Evolutionary conservation across 2,888 invertebrate species (phyloP), one percentile per base, ranked within the genome.

Genomic region (Oeneis ivallda): DNA sequence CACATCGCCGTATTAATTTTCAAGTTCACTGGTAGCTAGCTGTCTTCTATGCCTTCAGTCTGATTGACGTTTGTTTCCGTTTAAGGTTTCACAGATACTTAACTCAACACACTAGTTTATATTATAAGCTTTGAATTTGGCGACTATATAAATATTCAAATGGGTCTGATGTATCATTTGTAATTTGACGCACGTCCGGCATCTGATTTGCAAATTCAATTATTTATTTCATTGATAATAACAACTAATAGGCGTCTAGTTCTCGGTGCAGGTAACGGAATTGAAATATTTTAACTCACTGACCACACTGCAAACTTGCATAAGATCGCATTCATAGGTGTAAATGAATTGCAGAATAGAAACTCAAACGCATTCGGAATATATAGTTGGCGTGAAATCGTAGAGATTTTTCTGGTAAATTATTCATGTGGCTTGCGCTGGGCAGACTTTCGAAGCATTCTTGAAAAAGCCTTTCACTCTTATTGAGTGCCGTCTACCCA

Each of bases 351-450:
- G 87, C 82, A 80, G 85, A 91, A 86, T 88, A 87, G 91, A 89
- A 89, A 89, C 82, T 80, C 81, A 84, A 81, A 88, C 88, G 89
- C 87, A 87, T 84, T 84, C 82, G 77, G 90, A 91, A 92, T 91
- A 92, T 91, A 85, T 85, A 86, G 84, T 86, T 83, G 79, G 81
- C 84, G 91, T 89, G 90, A 91, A 92, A 92, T 89, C 90, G 91
- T 88, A 86, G 89, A 91, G 90, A 90, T 89, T 89, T 90, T 91
- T 91, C 89, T 92, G 91, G 89, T 91, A 89, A 91, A 92, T 92
- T 89, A 92, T 92, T 91, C 91, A 92, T 91, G 88, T 89, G 81
- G 84, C 86, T 85, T 82, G 85, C 85, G 85, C 83, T 85, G 86
- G 83, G 81, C 80, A 77, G 81, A 89, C 91, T 90, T 91, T 90